Percentiles rank a stretch among this genome's conserved stretches.
phyloP scores from a whole-genome alignment of 2,888 invertebrate genomes.

The Lumbricus terrestris region DNA sequence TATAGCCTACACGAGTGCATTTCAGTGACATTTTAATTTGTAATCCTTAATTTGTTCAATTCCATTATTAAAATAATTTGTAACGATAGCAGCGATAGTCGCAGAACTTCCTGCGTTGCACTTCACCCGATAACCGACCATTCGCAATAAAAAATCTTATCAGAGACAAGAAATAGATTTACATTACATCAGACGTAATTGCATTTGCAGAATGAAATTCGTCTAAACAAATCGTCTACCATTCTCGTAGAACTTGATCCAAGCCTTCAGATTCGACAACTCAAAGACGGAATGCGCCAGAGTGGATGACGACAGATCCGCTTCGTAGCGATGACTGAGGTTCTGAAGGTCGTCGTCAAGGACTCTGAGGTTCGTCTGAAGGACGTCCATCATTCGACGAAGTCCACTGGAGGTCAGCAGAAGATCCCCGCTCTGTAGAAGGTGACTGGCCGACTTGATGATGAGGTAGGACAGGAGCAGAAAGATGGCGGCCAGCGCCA shows the following conservation, averaged over 20 bases:
- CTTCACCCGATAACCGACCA: no score
- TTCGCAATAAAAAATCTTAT: no score
- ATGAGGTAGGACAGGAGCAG: not conserved
- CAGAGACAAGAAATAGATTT: not conserved
- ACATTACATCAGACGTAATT: not conserved
- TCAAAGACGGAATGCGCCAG: not conserved
- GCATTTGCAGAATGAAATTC: not conserved
- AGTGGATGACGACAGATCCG: not conserved
- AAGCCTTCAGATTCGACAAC: not conserved
- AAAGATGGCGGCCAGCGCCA: not conserved
- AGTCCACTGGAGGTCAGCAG: not conserved
- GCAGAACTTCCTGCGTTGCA: no score
- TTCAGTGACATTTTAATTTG: no score
- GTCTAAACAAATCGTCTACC: not conserved
- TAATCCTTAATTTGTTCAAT: no score
- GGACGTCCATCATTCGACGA: not conserved
- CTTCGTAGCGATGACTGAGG: not conserved
- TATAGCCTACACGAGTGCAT: no score
- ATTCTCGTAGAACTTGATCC: not conserved
- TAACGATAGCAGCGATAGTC: no score
- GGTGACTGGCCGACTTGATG: not conserved
- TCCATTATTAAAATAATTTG: no score
- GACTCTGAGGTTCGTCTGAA: not conserved
- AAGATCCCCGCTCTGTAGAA: conserved; percentile 5
- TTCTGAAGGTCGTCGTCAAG: not conserved